Evolutionary conservation across 2,888 invertebrate genomes (phyloP), one percentile per base, ranked within the genome.

Genomic region (Zygaena filipendulae): DNA sequence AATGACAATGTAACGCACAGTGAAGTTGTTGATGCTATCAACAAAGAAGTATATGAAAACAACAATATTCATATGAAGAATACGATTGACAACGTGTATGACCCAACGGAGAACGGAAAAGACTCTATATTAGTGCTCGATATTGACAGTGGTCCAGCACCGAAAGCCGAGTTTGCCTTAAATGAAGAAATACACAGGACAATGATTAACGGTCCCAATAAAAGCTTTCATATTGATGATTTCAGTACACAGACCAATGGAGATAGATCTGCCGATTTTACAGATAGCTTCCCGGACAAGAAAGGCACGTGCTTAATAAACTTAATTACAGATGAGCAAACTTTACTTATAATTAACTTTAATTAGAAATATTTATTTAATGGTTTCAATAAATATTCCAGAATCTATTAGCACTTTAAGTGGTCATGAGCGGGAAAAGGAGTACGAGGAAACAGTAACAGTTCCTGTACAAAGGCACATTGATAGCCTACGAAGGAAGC

Each of bases 371-470:
- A n/a, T n/a, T n/a, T n/a, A n/a, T n/a, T n/a, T n/a, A n/a, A n/a
- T n/a, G n/a, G n/a, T n/a, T n/a, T n/a, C n/a, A n/a, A 6, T 20
- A 27, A 19, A 21, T 19, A 21, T 10, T 14, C 18, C 23, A 40
- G 45, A 32, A 33, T 36, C 40, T 12, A 35, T 36, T 10, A 47
- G 58, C 37, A 70, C 74, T 2, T 40, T 70, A 11, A 71, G 59
- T 40, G 64, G 59, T 3, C 82, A 81, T 23, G 84, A 85, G 50
- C 66, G 82, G 33, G 84, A 84, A 47, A 77, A 82, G 9, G 85
- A 84, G 51, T 85, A 85, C 43, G 84, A 84, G 26, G 85, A 85
- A 48, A 82, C 81, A 10, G 70, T 80, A 4, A 57, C 75, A 3
- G 32, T 70, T 7, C 81, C 81, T n/a, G 80, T 81, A 7, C 84